Evolutionary conservation across 2,113 vertebrate genomes (phyloP).

Genomic region (Rhagologus leucostigma): DNA sequence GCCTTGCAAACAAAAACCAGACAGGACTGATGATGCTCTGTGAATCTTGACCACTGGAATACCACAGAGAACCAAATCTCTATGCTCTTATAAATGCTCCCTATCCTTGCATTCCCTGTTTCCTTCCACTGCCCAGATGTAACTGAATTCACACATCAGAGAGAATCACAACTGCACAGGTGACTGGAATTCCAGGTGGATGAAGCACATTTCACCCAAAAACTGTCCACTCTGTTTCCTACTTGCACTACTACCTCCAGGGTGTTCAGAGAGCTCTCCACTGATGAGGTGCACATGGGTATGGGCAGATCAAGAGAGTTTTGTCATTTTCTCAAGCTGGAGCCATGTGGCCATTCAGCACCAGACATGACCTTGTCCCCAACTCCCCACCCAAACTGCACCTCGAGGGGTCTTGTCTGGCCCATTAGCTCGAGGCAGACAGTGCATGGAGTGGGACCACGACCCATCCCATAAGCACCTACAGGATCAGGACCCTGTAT

Average conservation of each 20-base stretch:
- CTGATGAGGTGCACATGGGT: neutral
- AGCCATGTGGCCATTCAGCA: neutral
- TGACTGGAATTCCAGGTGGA: neutral
- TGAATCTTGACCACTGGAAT: neutral
- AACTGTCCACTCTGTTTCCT: neutral
- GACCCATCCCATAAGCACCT: neutral
- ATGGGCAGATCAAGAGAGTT: neutral
- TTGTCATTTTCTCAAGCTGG: neutral
- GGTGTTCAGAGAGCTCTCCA: neutral
- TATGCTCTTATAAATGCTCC: rapidly evolving
- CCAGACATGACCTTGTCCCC: neutral
- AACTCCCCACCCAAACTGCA: neutral
- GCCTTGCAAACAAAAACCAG: neutral
- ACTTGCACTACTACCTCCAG: neutral
- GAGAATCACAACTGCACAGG: neutral
- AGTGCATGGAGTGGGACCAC: neutral
- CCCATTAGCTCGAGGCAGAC: rapidly evolving
- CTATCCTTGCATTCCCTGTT: rapidly evolving
- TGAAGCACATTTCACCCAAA: neutral
- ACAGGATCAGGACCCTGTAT: neutral
- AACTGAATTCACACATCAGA: neutral
- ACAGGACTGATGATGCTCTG: neutral
- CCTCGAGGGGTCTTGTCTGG: neutral
- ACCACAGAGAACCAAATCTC: neutral
- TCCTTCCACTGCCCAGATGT: neutral